Evolutionary conservation across 2,888 invertebrate species (phyloP), one percentile per base, ranked within the genome.

Genomic region (Drosophila stalkeri): DNA sequence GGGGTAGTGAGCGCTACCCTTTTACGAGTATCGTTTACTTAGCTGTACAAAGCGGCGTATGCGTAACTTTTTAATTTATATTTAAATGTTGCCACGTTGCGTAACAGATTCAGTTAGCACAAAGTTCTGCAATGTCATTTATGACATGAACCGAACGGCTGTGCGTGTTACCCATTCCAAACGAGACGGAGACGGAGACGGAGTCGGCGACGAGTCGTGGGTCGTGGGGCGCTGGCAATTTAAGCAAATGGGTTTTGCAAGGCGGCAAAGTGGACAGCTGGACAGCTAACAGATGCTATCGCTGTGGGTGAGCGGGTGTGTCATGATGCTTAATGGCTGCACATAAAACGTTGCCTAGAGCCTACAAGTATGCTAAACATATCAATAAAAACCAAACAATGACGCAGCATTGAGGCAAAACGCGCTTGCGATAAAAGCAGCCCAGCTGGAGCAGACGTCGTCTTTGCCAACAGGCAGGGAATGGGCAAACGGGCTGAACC

Each of bases 41-140:
- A 47, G 44, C 11, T 35, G 70, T 62, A 49, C 73, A 69, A 73
- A 66, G 72, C 67, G 81, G 46, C 80, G 89, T 80, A 84, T 87
- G 85, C 69, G 85, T 77, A 82, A 82, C 80, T 82, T 86, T 85
- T 85, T 89, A 81, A 89, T 89, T 84, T 86, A 78, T 81, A 86
- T 89, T 82, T 80, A 77, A 86, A 89, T 87, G 80, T 67, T 65
- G 67, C 46, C 80, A 67, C 62, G 60, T 63, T 77, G 73, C 59
- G 60, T 51, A 61, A 65, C 73, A 67, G 70, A 71, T 81, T 77
- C 77, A 62, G 64, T 61, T 66, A 61, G 55, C 27, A 44, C 47
- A 52, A 51, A 66, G 39, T 69, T 67, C 41, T 67, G 60, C 72
- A 75, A 61, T 63, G 80, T 64, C 66, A 75, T 70, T 61, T 54